A percentile compares a stretch with the other conserved stretches of the same genome.
Conservation (phyloP, 2,797 vertebrate species). For the Sebastes vulpes region DNA sequence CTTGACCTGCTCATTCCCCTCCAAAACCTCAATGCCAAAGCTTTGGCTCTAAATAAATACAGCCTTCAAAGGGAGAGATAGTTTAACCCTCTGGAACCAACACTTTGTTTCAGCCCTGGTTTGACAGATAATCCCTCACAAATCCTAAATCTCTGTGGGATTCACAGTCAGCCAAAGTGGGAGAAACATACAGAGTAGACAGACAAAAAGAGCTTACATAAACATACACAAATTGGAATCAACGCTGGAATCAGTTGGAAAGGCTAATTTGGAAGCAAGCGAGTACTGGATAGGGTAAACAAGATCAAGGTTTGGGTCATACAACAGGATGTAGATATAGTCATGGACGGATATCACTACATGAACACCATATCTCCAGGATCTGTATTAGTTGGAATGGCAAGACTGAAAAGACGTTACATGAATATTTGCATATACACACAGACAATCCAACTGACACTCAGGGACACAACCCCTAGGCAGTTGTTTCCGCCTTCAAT, state of each 20-base stretch:
- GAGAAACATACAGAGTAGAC: slow-evolving; percentile 30
- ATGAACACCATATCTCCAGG: neutral
- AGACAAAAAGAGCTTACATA: slow-evolving; percentile 13
- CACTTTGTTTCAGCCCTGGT: slow-evolving; percentile 68
- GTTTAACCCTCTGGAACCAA: slow-evolving; percentile 67
- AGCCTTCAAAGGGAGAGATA: slow-evolving; percentile 55
- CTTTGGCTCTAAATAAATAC: slow-evolving; percentile 69
- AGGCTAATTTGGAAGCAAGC: slow-evolving; percentile 3
- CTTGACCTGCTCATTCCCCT: slow-evolving; percentile 73
- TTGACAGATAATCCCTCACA: slow-evolving; percentile 71
- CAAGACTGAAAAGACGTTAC: neutral
- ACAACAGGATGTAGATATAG: neutral
- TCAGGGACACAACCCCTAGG: neutral
- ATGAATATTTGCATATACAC: slow-evolving; percentile 10
- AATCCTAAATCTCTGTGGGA: slow-evolving; percentile 74
- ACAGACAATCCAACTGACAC: neutral
- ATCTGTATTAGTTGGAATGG: neutral
- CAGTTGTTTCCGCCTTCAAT: neutral
- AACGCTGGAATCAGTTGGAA: neutral
- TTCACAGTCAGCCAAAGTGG: slow-evolving; percentile 61
- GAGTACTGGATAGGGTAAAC: neutral
- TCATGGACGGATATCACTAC: neutral
- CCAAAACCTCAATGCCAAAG: slow-evolving; percentile 61
- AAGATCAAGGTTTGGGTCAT: neutral
- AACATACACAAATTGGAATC: slow-evolving; percentile 19